Conservation (phyloP, 1,140 invertebrate species). For the Cryptotermes secundus region DNA sequence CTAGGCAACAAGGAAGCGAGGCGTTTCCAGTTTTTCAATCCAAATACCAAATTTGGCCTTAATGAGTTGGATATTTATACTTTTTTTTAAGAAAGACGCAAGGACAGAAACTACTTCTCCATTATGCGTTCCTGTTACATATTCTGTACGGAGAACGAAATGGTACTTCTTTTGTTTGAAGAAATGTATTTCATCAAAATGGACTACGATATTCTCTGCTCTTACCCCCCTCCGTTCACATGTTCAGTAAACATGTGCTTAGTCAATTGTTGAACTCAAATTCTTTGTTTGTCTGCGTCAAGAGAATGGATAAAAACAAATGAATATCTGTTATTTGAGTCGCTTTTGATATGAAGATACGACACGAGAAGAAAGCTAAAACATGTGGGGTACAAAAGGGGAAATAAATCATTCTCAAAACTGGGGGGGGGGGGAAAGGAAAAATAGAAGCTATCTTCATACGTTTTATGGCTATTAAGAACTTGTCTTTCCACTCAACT, state of each 20-base stretch:
- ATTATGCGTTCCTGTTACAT: no score
- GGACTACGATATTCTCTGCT: not conserved
- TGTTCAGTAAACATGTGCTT: not conserved
- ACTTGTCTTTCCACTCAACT: slow-evolving; percentile 6
- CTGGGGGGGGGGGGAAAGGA: no score
- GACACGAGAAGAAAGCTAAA: not conserved
- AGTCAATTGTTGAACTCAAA: not conserved
- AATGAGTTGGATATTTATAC: no score
- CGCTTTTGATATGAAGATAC: not conserved
- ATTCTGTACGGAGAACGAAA: no score
- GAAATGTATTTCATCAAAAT: not conserved
- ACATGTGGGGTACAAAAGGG: not conserved
- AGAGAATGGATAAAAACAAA: not conserved
- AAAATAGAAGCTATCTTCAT: slow-evolving; percentile 18
- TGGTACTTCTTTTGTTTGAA: no score
- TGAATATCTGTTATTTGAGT: not conserved
- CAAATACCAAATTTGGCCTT: no score
- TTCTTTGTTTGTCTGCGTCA: not conserved
- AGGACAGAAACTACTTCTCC: no score
- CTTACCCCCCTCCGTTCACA: not conserved
- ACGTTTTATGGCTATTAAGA: slow-evolving; percentile 17
- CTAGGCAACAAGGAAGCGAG: no score
- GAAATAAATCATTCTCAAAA: slow-evolving; percentile 18
- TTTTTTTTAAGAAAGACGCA: no score
- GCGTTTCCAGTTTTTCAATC: no score